Evolutionary conservation across 2,797 vertebrate genomes (phyloP), one percentile per base, ranked within the genome.

Genomic region (Enteromius afrohamiltoni): DNA sequence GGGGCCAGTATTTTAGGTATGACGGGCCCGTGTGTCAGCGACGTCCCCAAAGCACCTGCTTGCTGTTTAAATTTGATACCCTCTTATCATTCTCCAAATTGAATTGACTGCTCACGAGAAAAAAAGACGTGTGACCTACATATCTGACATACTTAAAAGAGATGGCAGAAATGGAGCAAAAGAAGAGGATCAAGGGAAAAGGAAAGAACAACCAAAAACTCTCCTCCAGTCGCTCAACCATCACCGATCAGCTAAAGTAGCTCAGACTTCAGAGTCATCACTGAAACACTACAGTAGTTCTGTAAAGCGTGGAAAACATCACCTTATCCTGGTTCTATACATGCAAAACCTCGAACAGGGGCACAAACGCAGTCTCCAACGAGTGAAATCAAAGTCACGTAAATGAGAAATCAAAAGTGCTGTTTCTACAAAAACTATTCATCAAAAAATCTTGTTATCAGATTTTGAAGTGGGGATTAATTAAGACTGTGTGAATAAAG

Each of bases 71-170:
- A 93, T 93, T 78, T 90, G 92, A 94, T 91, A 91, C 89, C 89
- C 91, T 88, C 92, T 92, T 93, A 91, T 93, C 88, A 83, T 91
- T 91, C 82, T 84, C 87, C 89, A 92, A 93, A 93, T 85, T 90
- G 90, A 93, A 92, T 90, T 86, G 90, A 91, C 90, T 92, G 85
- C 90, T 89, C 85, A 83, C 85, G 81, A 87, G 79, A 87, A 91
- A 89, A 86, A 91, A 91, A 88, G 62, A 87, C 83, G 49, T 83
- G 86, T 91, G 93, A 93, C 94, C 93, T 93, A 95, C 91, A 95
- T 95, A 86, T 91, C 88, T 94, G 93, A 93, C 94, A 93, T 89
- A 94, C 91, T 94, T 93, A 90, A 85, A 74, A 83, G 84, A 83
- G 88, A 29, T 47, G 88, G 88, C 65, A 62, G 88, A 93, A 93